Conservation (phyloP, 2,888 invertebrate species). For the Sarcophaga variegata region DNA sequence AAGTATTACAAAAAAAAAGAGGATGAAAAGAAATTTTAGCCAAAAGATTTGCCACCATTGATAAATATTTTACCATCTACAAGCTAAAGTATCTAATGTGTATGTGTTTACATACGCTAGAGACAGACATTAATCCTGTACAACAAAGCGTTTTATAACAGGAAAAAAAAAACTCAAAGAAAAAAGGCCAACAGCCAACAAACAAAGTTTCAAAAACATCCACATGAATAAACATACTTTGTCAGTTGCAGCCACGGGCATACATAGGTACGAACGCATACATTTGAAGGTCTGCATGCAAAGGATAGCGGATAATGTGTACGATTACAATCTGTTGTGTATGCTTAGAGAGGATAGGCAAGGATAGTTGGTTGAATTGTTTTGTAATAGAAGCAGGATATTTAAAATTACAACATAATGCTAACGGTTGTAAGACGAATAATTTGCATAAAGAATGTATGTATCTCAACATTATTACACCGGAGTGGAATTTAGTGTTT, state of each 20-base stretch:
- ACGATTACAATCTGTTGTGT: neutral
- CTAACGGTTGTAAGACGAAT: constrained; percentile 55
- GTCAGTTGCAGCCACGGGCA: constrained; percentile 3
- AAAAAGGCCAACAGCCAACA: constrained; percentile 65
- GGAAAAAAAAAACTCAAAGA: constrained; percentile 53
- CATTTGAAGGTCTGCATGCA: neutral
- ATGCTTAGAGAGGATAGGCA: neutral
- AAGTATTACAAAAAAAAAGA: neutral
- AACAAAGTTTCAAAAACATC: constrained; percentile 56
- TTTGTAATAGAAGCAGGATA: constrained; percentile 52
- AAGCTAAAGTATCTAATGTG: constrained; percentile 20
- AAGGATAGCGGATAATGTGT: neutral
- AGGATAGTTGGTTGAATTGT: neutral
- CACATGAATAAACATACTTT: constrained; percentile 39
- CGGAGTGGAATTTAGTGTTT: constrained; percentile 33
- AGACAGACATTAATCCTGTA: constrained; percentile 58
- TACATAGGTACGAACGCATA: neutral
- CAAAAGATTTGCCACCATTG: constrained; percentile 64
- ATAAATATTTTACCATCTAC: constrained; percentile 65
- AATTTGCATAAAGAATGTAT: constrained; percentile 63
- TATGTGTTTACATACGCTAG: constrained; percentile 2
- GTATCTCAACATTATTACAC: constrained; percentile 35
- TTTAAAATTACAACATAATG: constrained; percentile 67
- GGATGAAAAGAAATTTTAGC: constrained; percentile 42
- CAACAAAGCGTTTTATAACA: constrained; percentile 67